Evolutionary conservation across 1,140 invertebrate genomes (phyloP).

Genomic region (Ceratina calcarata): DNA sequence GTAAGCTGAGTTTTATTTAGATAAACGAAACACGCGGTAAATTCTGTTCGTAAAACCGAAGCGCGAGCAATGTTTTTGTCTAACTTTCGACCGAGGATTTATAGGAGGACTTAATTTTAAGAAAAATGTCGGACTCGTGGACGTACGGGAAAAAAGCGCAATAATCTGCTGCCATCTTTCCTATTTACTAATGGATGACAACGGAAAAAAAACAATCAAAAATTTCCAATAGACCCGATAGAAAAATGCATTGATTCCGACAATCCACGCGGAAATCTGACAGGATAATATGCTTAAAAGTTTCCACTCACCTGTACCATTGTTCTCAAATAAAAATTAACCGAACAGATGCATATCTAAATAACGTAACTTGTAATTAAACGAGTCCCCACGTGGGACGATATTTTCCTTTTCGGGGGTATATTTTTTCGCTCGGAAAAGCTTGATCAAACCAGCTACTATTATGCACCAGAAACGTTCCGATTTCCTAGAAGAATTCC

Average conservation of each 20-base stretch:
- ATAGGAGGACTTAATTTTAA: slow-evolving; percentile 38
- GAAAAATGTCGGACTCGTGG: slow-evolving; percentile 77
- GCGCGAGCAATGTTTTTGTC: slow-evolving; percentile 44
- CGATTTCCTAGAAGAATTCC: not conserved
- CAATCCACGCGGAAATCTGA: slow-evolving; percentile 38
- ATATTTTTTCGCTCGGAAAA: slow-evolving; percentile 80
- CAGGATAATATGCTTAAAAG: slow-evolving; percentile 57
- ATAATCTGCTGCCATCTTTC: slow-evolving; percentile 81
- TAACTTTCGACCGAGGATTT: slow-evolving; percentile 18
- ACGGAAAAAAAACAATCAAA: slow-evolving; percentile 79
- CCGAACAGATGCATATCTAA: slow-evolving; percentile 79
- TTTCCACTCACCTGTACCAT: slow-evolving; percentile 78
- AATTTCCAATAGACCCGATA: slow-evolving; percentile 73
- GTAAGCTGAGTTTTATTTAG: slow-evolving; percentile 28
- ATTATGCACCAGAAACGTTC: slow-evolving; percentile 13
- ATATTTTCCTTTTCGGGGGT: slow-evolving; percentile 80
- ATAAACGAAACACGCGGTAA: slow-evolving; percentile 50
- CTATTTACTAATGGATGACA: slow-evolving; percentile 81
- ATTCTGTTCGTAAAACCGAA: slow-evolving; percentile 52
- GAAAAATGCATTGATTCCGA: slow-evolving; percentile 67
- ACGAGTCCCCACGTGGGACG: slow-evolving; percentile 79
- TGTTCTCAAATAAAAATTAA: slow-evolving; percentile 77
- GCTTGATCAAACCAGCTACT: slow-evolving; percentile 71
- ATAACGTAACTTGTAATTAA: slow-evolving; percentile 80
- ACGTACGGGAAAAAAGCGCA: slow-evolving; percentile 78